phyloP scores from a whole-genome alignment of 1,140 invertebrate genomes.

The Musca domestica region DNA sequence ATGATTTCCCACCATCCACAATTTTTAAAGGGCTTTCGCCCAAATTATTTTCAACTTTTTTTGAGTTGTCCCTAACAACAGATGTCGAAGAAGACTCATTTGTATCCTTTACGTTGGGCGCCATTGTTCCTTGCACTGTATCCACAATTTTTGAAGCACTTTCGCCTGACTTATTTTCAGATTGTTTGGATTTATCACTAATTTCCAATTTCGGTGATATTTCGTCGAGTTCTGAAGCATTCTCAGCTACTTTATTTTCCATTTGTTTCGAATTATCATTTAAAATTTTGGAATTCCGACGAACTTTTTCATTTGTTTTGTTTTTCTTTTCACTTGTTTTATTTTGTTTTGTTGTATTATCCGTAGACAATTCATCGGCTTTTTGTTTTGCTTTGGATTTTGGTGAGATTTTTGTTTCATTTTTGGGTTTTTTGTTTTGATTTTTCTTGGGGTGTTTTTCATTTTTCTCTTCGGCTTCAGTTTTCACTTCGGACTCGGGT shows the following conservation, averaged over 20 bases:
- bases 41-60: background rate
- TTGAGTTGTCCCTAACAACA: background rate
- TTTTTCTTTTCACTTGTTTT: background rate
- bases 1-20: no score
- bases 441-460: no score
- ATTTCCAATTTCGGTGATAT: background rate
- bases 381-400: no score
- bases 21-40: background rate
- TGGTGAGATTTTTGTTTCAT: no score
- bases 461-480: no score
- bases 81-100: no score
- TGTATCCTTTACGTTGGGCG: no score
- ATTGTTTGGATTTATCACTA: background rate
- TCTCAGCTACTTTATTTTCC: background rate
- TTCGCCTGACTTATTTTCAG: background rate
- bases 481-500: no score
- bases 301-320: background rate
- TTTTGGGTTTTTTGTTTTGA: no score
- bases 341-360: background rate
- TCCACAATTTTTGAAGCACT: background rate
- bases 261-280: background rate
- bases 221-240: background rate
- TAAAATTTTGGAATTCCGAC: background rate
- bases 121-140: no score
- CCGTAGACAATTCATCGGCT: no score